Evolutionary conservation across 2,888 invertebrate genomes (phyloP).

Genomic region (Rotaria sp.): DNA sequence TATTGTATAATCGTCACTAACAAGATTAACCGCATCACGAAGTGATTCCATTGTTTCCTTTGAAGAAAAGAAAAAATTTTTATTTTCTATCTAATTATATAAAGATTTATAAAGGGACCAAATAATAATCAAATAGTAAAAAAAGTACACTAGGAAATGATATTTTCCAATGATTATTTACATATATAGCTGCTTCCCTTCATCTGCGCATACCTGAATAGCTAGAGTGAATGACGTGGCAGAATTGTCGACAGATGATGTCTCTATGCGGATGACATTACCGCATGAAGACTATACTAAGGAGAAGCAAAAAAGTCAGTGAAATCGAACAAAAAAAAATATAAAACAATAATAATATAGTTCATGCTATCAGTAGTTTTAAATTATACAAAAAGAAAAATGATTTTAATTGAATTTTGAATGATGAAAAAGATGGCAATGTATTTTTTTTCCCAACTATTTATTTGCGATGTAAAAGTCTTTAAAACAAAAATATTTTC

Average conservation of each 20-base stretch:
- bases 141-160: too few species aligned
- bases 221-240: neutral
- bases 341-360: too few species aligned
- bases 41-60: conserved; percentile 10
- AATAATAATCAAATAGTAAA: too few species aligned
- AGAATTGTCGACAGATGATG: neutral
- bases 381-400: too few species aligned
- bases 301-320: neutral
- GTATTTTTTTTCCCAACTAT: neutral
- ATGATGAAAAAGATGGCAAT: too few species aligned
- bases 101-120: too few species aligned
- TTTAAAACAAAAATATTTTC: neutral
- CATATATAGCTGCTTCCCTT: neutral
- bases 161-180: too few species aligned
- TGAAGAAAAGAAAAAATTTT: neutral
- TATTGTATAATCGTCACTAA: neutral
- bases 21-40: neutral
- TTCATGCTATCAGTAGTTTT: too few species aligned
- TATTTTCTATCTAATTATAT: neutral
- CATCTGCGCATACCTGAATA: neutral
- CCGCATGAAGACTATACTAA: neutral
- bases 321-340: neutral
- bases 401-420: too few species aligned
- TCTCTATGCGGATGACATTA: neutral
- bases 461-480: neutral